Evolutionary conservation across 2,797 vertebrate genomes (phyloP), one percentile per base, ranked within the genome.

Genomic region (Mastacembelus armatus): DNA sequence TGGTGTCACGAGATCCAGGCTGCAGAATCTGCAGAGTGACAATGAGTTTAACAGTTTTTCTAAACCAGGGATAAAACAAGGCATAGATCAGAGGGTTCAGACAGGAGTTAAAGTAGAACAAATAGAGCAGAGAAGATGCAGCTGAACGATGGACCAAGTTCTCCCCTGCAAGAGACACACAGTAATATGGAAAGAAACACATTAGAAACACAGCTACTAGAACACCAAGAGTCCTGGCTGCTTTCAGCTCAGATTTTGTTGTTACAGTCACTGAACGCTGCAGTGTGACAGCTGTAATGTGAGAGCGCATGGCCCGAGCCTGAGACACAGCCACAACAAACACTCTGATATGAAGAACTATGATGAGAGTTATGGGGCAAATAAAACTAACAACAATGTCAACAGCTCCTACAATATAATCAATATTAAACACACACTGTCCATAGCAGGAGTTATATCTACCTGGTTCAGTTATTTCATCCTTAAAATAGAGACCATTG

Each of bases 41-140:
- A 27, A 75, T 50, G 0, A 50, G 15, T 26, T 60, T 78, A 0
- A 70, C 15, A 4, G 63, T 10, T 58, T 67, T 72, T 33, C 64
- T 66, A 19, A 80, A 83, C 81, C 77, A 83, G 24, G 73, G 32
- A 3, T 81, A 78, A 3, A 62, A 66, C 27, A 52, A 39, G 5
- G 57, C 56, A 44, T 71, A 79, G 16, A 82, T 69, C 11, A 82
- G 0, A 9, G 75, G 79, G 40, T 82, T 82, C 1, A 82, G 1
- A 27, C 40, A 54, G 2, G 80, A 72, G 52, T 78, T 78, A 1
- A 69, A 32, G 54, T 12, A 54, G 12, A 66, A 38, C 1, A 78
- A 9, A 44, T 4, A 43, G 0, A 36, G 0, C 0, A 22, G 2
- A 51, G n/a, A 15, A 0, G 12, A 15, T 18, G 0, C 0, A 18